Conservation (phyloP, 2,113 vertebrate genomes). For the Chiloscyllium plagiosum region DNA sequence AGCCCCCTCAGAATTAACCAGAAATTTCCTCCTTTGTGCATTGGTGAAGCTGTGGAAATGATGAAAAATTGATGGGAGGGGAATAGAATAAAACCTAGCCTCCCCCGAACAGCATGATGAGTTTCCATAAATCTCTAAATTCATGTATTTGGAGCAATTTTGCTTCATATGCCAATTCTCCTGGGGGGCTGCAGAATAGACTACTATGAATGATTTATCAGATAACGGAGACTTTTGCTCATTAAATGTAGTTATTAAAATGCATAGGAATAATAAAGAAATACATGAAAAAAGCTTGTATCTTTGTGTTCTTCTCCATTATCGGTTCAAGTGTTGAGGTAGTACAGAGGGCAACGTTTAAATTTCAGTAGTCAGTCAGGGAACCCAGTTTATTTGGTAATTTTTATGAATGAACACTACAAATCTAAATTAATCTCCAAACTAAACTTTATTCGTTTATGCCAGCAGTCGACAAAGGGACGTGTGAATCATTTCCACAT, state of each 20-base stretch:
- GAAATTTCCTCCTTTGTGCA: neutral
- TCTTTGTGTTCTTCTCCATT: neutral
- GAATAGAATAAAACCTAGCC: neutral
- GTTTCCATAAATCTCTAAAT: neutral
- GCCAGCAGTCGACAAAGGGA: neutral
- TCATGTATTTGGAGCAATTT: neutral
- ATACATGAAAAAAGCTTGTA: neutral
- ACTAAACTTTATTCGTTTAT: neutral
- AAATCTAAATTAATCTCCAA: neutral
- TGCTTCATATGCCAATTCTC: neutral
- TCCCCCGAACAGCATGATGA: neutral
- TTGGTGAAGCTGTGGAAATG: neutral
- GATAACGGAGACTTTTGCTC: neutral
- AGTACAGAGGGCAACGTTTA: neutral
- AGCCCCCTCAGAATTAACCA: neutral
- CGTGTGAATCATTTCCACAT: neutral
- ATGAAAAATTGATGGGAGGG: neutral
- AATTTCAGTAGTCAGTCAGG: neutral
- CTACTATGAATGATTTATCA: neutral
- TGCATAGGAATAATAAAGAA: neutral
- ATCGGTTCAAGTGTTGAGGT: neutral
- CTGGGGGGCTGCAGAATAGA: neutral
- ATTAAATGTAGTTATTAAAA: neutral
- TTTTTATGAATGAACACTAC: neutral
- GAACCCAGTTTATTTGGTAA: neutral